Evolutionary conservation across 2,113 vertebrate genomes (phyloP).

Genomic region (Butorides virescens): DNA sequence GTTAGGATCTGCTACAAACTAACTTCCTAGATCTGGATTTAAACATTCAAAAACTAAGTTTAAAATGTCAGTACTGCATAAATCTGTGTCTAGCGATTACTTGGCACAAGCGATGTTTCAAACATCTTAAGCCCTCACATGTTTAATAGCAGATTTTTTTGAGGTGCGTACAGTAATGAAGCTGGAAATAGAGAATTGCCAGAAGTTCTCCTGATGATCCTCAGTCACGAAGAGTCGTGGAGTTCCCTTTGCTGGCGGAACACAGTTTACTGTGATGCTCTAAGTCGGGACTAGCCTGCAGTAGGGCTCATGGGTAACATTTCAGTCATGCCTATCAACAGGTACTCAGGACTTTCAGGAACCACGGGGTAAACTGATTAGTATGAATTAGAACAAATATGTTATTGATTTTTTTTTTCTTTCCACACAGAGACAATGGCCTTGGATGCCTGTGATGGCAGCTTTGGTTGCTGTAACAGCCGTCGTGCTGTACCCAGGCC

Average conservation of each 20-base stretch:
- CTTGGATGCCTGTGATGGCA: conserved; percentile 97
- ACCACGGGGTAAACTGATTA: conserved; percentile 55
- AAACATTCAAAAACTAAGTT: not conserved
- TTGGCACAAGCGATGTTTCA: not conserved
- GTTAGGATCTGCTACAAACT: not conserved
- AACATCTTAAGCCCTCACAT: not conserved
- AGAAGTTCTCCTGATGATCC: not conserved
- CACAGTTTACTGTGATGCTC: not conserved
- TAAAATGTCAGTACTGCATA: not conserved
- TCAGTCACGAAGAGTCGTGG: not conserved
- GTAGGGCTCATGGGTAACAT: not conserved
- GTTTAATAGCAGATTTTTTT: not conserved
- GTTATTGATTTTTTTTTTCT: conserved; percentile 80
- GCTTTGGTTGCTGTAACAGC: conserved; percentile 95
- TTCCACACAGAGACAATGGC: conserved; percentile 91
- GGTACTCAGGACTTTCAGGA: conserved; percentile 62
- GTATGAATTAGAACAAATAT: conserved; percentile 68
- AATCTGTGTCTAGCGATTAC: not conserved
- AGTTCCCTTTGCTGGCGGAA: not conserved
- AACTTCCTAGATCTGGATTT: not conserved
- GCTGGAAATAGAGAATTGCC: not conserved
- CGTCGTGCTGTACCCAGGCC: conserved; percentile 92
- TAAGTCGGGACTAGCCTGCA: conserved; percentile 18
- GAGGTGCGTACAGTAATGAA: not conserved
- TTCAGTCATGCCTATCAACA: conserved; percentile 36